Evolutionary conservation across 2,113 vertebrate genomes (phyloP), one percentile per base, ranked within the genome.

Genomic region (Oncorhynchus keta): DNA sequence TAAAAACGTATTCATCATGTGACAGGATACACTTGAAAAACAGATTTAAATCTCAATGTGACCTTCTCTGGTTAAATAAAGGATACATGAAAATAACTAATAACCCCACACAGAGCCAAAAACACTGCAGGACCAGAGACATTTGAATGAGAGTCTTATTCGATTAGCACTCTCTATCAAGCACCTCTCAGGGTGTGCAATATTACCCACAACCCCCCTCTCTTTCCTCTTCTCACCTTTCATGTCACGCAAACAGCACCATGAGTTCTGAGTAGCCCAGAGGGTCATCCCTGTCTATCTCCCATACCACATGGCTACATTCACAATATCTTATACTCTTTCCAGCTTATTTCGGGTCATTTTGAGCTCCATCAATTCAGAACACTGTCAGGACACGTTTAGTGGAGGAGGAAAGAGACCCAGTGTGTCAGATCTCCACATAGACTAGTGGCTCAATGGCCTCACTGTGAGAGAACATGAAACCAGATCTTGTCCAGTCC

Each of bases 111-210:
- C 18, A 76, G 69, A 81, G 39, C 77, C 78, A 71, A 76, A 72
- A 73, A 67, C 18, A 32, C 32, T 69, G 74, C 30, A 32, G 5
- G 75, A 28, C 16, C 68, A 32, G 66, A 75, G 20, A 55, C 75
- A 72, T 85, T 79, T 68, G 32, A 81, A 68, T 65, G 75, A 77
- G 75, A 77, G 75, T 76, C 77, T 64, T 76, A 70, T 78, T 68
- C 75, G 70, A 70, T 82, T 72, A 61, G 39, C 48, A 68, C 62
- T 86, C 22, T 66, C 55, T 39, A 39, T 45, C 39, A 45, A 45
- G 39, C 39, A 45, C 39, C 9, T 45, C 39, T 45, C 39, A 45
- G 39, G 8, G 9, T 45, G 35, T 9, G 39, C 9, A 45, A 45
- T 3, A 45, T 45, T 45, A 45, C 39, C 39, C 9, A 9, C 7